Conservation (phyloP, 2,113 vertebrate genomes). For the Mormyrus iriodes region DNA sequence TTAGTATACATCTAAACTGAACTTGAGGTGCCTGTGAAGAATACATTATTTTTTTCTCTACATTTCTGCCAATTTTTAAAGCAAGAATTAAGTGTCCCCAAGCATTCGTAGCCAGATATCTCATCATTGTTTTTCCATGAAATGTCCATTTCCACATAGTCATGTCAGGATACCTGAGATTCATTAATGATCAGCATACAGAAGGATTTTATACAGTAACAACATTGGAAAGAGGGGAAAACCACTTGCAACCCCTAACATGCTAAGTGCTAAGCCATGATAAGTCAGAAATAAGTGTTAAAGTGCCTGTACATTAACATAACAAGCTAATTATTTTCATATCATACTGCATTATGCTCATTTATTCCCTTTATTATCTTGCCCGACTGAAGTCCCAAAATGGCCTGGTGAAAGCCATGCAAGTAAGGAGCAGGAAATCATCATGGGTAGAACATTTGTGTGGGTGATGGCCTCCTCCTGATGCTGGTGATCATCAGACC, state of each 20-base stretch:
- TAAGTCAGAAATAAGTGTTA: neutral
- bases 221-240: neutral
- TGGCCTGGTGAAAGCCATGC: no score
- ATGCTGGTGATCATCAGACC: neutral
- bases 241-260: neutral
- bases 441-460: no score
- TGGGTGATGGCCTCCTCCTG: neutral
- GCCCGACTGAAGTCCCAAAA: no score
- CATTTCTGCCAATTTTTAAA: neutral
- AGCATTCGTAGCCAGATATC: neutral
- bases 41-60: no score
- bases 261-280: neutral
- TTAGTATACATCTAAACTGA: no score
- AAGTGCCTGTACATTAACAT: neutral
- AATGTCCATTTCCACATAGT: neutral
- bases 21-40: no score
- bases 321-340: neutral
- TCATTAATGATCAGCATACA: neutral
- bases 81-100: neutral
- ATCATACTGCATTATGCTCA: neutral
- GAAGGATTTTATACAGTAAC: neutral
- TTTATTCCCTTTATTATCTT: neutral
- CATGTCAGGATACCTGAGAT: neutral
- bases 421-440: no score
- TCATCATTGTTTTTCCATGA: neutral